Base-by-base conservation (phyloP, 2,797 vertebrate genomes). In the Microctenopoma steveboyesi region DNA sequence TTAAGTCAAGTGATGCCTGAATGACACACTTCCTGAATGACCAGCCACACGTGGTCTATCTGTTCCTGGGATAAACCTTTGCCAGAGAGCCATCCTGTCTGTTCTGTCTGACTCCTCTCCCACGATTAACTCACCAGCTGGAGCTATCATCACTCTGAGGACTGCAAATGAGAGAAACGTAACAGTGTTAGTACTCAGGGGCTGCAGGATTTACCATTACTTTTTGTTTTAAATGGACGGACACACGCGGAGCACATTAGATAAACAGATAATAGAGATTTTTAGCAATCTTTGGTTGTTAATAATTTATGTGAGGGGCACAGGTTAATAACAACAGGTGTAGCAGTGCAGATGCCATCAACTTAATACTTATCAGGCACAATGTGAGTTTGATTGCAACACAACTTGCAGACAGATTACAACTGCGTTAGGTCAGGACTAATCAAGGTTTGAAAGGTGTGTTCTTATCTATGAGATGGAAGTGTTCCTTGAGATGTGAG, bases 361-460 rank as follows among this genome's bases (percentile, higher is more conserved):
- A 7, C 35, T 74, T n/a, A 37, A 43, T 49, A 76, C 56, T 81
- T 73, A 81, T 83, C 75, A 75, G 74, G 45, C 39, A 64, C 60
- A 73, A 79, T 61, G 72, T 88, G 74, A 81, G 59, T 13, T 48
- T 55, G 76, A 81, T 85, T 90, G 66, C 78, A 10, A 85, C 81
- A 90, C 60, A 49, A 14, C 52, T 16, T 45, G 30, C 22, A 48
- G 40, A 43, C 4, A 73, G 59, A 57, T 74, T 80, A 69, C 68
- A 79, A 2, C 77, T 25, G 60, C 37, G 43, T 56, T 58, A 76
- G 72, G 78, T 57, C 15, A 78, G 72, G 69, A 68, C 22, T 54
- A 70, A 64, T 65, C 73, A 60, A 75, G 60, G 65, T 84, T 78
- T 76, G 56, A 59, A 83, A 86, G 88, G 87, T 63, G 86, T 84